These are phyloP conservation scores for Rutilus rutilus DNA, from an alignment of 2,113 vertebrate species.

Conservation along the genomic window DNA sequence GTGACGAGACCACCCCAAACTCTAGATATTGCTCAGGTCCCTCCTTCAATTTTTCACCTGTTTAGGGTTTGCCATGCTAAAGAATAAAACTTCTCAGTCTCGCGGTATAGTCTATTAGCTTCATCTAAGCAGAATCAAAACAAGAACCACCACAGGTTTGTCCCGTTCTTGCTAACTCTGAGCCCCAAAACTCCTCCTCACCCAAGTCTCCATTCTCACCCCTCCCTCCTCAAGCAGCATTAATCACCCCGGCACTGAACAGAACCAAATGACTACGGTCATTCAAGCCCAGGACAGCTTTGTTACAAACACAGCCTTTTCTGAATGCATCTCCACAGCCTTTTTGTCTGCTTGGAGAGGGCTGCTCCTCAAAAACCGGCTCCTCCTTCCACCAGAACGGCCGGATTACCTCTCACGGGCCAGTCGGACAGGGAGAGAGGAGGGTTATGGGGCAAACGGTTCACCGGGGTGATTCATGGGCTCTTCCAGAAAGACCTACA, in stretches of 20 bases:
- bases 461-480: constrained; percentile 83
- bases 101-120: background rate
- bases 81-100: background rate
- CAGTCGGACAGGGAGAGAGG: constrained; percentile 60
- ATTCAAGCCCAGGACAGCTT: constrained; percentile 80
- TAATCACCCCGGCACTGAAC: constrained; percentile 85
- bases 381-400: constrained; percentile 77
- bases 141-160: background rate
- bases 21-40: background rate
- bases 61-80: background rate
- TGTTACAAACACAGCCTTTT: constrained; percentile 76
- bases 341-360: constrained; percentile 84
- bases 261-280: constrained; percentile 82
- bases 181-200: constrained; percentile 33
- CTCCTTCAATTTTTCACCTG: background rate
- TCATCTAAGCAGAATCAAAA: background rate
- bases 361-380: constrained; percentile 76
- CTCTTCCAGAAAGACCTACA: constrained; percentile 62
- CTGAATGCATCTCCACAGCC: constrained; percentile 83
- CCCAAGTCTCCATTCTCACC: constrained; percentile 52
- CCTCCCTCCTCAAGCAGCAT: constrained; percentile 75
- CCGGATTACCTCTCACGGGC: constrained; percentile 78
- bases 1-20: background rate
- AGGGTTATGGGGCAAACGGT: constrained; percentile 67
- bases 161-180: background rate